Conservation (phyloP, 2,888 invertebrate genomes). For the Unio pictorum region DNA sequence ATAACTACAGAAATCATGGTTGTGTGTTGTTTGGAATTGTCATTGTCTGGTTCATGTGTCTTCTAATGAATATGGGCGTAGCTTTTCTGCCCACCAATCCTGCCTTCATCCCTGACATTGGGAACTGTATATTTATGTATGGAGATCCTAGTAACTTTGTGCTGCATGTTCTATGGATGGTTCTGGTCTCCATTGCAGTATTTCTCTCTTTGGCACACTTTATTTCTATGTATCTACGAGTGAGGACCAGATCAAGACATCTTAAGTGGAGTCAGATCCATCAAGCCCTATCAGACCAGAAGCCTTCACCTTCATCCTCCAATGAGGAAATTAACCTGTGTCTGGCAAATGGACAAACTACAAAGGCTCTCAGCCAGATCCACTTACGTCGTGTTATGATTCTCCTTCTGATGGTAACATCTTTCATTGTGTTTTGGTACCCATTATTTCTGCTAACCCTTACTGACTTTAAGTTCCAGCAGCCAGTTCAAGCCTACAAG, state of each 20-base stretch:
- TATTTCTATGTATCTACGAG: slow-evolving; percentile 79
- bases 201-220: slow-evolving; percentile 87
- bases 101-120: slow-evolving; percentile 78
- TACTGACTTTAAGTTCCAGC: slow-evolving; percentile 65
- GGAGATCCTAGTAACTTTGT: slow-evolving; percentile 92
- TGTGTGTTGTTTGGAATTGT: slow-evolving; percentile 92
- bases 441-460: slow-evolving; percentile 90
- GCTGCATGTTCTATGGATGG: slow-evolving; percentile 91
- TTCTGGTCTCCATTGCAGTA: slow-evolving; percentile 89
- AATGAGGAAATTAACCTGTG: slow-evolving; percentile 26
- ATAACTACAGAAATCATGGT: slow-evolving; percentile 60
- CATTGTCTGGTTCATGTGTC: slow-evolving; percentile 94
- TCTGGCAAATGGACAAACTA: not conserved
- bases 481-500: slow-evolving; percentile 66
- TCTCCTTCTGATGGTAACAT: slow-evolving; percentile 56
- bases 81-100: slow-evolving; percentile 69
- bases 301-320: slow-evolving; percentile 12
- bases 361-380: slow-evolving; percentile 28
- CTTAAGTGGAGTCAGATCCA: slow-evolving; percentile 56
- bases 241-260: slow-evolving; percentile 50
- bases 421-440: slow-evolving; percentile 90
- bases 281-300: slow-evolving; percentile 40
- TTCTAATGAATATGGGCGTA: slow-evolving; percentile 88
- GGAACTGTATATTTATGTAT: slow-evolving; percentile 88
- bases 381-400: slow-evolving; percentile 52